Base-by-base conservation (phyloP, 2,797 vertebrate genomes). In the Chloroceryle inda region DNA sequence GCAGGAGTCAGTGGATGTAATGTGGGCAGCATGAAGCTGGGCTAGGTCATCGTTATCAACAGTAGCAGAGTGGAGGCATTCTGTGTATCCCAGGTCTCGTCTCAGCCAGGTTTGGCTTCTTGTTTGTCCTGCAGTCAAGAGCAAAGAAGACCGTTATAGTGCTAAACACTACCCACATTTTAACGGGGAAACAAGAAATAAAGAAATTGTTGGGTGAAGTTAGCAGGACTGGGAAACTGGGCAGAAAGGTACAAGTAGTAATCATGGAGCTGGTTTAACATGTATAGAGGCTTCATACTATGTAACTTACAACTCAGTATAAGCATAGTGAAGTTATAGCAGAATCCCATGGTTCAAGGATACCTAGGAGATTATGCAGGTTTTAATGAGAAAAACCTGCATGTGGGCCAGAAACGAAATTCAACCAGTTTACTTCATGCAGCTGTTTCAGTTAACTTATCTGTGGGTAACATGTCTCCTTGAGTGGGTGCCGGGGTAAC, bases 1-100 rank as follows among this genome's bases (percentile, higher is more conserved):
- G 40, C 58, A 40, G 1, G 11, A 42, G 31, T 42, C 11, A 29
- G 29, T 16, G 47, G 21, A 59, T 33, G 27, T 27, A 55, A 52
- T 0, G 6, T 40, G 49, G 66, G 89, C 52, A 64, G 63, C 0
- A 0, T 35, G 19, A 50, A 33, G n/a, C 20, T 53, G 79, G 82
- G 66, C 67, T 92, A 63, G 85, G 76, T 77, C 81, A 44, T 89
- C 75, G 31, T 71, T 71, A 76, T 35, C 72, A 91, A 63, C 84
- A 89, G 68, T 6, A 56, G 61, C n/a, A 78, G 76, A 77, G 89
- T 45, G 64, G 75, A 92, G 80, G 59, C 67, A 44, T 37, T 91
- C 55, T 49, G 45, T 73, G 64, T 49, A 56, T 19, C 24, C 61
- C 42, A 37, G 45, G 13, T 33, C 64, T 33, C 73, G 73, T 24